phyloP scores from a whole-genome alignment of 2,888 invertebrate species.

The Oscheius sp. region DNA sequence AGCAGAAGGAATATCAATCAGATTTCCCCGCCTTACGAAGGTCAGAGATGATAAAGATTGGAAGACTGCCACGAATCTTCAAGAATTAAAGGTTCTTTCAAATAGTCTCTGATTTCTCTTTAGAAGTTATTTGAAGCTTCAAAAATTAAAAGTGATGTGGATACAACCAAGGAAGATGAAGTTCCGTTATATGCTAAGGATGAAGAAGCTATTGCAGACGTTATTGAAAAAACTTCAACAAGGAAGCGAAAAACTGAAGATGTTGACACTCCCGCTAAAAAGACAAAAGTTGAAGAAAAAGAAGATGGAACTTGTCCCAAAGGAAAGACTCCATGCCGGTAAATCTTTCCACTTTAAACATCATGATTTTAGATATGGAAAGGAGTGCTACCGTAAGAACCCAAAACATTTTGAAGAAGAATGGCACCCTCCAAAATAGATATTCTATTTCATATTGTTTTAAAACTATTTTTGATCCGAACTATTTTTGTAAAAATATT shows the following conservation, averaged over 20 bases:
- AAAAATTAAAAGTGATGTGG: conserved; percentile 70
- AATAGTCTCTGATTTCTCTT: conserved; percentile 17
- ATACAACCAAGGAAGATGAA: conserved; percentile 54
- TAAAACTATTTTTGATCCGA: background rate
- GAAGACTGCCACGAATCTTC: conserved; percentile 83
- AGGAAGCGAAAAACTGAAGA: conserved; percentile 8
- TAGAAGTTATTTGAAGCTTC: conserved; percentile 70
- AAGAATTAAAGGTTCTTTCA: conserved; percentile 76
- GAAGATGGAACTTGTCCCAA: conserved; percentile 13
- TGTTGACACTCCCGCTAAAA: conserved; percentile 6
- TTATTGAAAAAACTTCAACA: background rate
- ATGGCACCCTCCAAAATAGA: conserved; percentile 61
- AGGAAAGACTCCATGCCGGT: conserved; percentile 30
- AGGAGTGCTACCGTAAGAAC: conserved; percentile 70
- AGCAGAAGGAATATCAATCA: conserved; percentile 89
- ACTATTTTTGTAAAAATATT: background rate
- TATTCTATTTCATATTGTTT: background rate
- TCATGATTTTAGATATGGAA: conserved; percentile 69
- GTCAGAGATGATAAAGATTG: conserved; percentile 85
- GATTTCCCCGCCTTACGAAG: conserved; percentile 83
- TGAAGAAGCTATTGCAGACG: conserved; percentile 13
- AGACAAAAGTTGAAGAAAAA: conserved; percentile 28
- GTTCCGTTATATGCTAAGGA: conserved; percentile 34
- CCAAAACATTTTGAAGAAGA: conserved; percentile 67
- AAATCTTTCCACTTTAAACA: background rate